Base-by-base conservation (phyloP, 2,797 vertebrate genomes). In the Rhinophrynus dorsalis region DNA sequence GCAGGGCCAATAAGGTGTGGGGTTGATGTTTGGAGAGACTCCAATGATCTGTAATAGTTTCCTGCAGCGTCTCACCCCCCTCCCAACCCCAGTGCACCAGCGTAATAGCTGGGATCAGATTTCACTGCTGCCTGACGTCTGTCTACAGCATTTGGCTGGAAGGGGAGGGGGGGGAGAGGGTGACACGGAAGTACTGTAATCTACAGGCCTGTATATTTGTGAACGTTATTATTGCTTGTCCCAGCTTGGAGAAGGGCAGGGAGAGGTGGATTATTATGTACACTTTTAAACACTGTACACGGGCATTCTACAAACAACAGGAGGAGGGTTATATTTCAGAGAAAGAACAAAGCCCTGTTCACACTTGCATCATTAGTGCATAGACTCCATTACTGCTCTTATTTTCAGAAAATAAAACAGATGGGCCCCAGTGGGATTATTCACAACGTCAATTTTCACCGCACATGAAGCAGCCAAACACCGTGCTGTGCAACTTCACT, bases 51-150 rank as follows among this genome's bases (percentile, higher is more conserved):
- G 58, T 74, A 51, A 57, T 33, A 7, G 68, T 84, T 80, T 81
- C 68, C 80, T 76, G 77, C 64, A 75, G 42, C 37, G 0, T 1
- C 68, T 75, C 75, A 30, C 51, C 63, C 61, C 62, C 47, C 57
- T 67, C 45, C 50, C 54, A 59, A 1, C 52, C 33, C 66, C 37
- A 2, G 33, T 21, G 33, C 15, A 69, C 26, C 17, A 20, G 54
- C 32, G 63, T 30, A 74, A 82, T 75, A 29, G 77, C 57, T 68
- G 75, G 79, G 79, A 85, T 88, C 82, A 68, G n/a, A 59, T 90
- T 92, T 88, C 87, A 85, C 68, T 77, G 69, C 67, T 84, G 55
- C 80, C 85, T 89, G 78, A 79, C 79, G 76, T 50, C 67, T 64
- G 66, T 44, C 13, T 32, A 13, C 21, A 44, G 47, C 56, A 60